Evolutionary conservation across 2,888 invertebrate species (phyloP).

Genomic region (Drosophila borealis): DNA sequence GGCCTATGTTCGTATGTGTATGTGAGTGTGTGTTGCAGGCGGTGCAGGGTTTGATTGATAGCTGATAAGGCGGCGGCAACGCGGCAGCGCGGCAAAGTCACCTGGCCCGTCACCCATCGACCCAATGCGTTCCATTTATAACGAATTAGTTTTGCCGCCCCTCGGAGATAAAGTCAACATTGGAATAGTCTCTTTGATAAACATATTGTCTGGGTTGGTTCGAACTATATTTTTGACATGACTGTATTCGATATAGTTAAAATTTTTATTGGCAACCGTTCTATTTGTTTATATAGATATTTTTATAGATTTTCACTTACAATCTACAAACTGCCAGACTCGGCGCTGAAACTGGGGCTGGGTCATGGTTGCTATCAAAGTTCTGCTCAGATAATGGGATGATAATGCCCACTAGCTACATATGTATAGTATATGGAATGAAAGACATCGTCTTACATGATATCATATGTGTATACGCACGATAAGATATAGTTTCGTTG

Average conservation of each 20-base stretch:
- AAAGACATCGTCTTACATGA: conserved; percentile 63
- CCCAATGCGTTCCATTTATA: conserved; percentile 18
- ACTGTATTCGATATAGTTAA: neutral
- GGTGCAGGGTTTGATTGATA: conserved; percentile 56
- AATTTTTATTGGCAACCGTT: neutral
- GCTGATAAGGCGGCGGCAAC: conserved; percentile 37
- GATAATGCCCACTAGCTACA: conserved; percentile 54
- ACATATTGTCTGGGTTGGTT: conserved; percentile 21
- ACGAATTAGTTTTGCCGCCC: conserved; percentile 23
- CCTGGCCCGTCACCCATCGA: conserved; percentile 19
- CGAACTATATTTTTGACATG: neutral
- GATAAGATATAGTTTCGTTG: conserved; percentile 70
- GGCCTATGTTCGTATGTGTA: conserved; percentile 7
- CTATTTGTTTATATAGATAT: conserved; percentile 3
- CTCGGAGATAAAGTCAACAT: conserved; percentile 21
- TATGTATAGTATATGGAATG: conserved; percentile 14
- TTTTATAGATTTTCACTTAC: conserved; percentile 43
- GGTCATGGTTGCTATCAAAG: conserved; percentile 73
- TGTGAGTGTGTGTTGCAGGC: conserved; percentile 25
- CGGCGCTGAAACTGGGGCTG: conserved; percentile 40
- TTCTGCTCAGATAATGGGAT: conserved; percentile 64
- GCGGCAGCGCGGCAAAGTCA: conserved; percentile 27
- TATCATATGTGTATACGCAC: conserved; percentile 59
- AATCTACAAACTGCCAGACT: conserved; percentile 41
- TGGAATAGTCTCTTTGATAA: conserved; percentile 24